These are phyloP conservation scores for Budorcas taxicolor DNA, from an alignment of 2,113 vertebrate genomes.

Conservation along the genomic window DNA sequence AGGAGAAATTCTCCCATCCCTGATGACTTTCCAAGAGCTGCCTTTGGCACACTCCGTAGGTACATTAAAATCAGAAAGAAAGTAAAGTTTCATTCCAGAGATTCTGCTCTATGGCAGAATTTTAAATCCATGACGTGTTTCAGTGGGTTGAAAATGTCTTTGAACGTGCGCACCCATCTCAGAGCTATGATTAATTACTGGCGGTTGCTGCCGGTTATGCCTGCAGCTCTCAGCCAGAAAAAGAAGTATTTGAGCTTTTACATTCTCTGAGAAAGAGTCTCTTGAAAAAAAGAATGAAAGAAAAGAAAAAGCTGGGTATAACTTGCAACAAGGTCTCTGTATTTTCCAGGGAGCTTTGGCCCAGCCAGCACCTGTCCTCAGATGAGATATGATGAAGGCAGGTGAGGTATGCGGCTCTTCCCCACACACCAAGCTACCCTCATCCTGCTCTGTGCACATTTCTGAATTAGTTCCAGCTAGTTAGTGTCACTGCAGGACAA, in stretches of 20 bases:
- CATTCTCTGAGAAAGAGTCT: constrained; percentile 46
- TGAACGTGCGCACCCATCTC: constrained; percentile 47
- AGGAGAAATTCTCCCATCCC: neutral
- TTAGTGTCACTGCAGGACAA: constrained; percentile 81
- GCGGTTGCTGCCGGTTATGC: constrained; percentile 56
- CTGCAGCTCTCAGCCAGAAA: constrained; percentile 62
- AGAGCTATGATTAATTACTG: constrained; percentile 68
- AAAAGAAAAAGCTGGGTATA: neutral
- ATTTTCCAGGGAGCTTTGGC: constrained; percentile 37
- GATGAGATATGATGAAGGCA: constrained; percentile 42
- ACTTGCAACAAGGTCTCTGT: constrained; percentile 16
- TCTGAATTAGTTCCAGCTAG: constrained; percentile 85
- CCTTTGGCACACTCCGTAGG: constrained; percentile 21
- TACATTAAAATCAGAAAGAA: constrained; percentile 41
- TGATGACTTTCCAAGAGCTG: neutral
- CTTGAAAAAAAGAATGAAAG: neutral
- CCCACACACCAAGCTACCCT: constrained; percentile 56
- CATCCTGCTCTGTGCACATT: constrained; percentile 73
- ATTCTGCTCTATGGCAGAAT: constrained; percentile 30
- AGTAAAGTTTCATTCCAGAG: constrained; percentile 25
- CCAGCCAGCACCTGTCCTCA: neutral
- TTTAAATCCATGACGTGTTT: constrained; percentile 65
- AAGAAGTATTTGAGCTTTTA: constrained; percentile 60
- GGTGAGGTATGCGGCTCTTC: constrained; percentile 58
- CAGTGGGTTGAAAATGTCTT: constrained; percentile 68